These are phyloP conservation scores for Tadarida brasiliensis DNA, from an alignment of 2,797 vertebrate genomes.

Conservation along the genomic window DNA sequence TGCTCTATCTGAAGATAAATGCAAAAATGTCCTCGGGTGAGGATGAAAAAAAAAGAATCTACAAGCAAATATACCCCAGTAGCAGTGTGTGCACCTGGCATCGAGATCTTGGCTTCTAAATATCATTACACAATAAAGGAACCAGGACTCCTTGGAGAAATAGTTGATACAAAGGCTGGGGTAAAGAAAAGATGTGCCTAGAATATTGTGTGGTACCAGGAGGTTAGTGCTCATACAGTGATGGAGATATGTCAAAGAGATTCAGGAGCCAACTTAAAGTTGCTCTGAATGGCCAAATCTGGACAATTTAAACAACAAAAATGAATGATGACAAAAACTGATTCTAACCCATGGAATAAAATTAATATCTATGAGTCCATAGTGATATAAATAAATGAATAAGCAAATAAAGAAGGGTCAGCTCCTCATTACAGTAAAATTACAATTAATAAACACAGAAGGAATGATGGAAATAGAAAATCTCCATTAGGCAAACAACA, in stretches of 20 bases:
- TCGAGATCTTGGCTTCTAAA: constrained; percentile 21
- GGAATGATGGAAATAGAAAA: constrained; percentile 44
- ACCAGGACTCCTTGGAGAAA: not conserved
- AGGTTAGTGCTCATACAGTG: not conserved
- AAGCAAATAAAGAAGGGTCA: not conserved
- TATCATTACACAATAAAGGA: constrained; percentile 1
- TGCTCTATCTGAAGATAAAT: no score
- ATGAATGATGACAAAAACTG: not conserved
- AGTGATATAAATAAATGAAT: not conserved
- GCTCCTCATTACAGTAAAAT: constrained; percentile 14
- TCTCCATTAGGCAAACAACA: constrained; percentile 8
- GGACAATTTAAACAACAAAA: not conserved
- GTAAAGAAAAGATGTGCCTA: constrained; percentile 19
- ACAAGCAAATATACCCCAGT: not conserved
- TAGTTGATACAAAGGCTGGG: not conserved
- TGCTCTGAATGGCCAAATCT: not conserved
- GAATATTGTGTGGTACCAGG: not conserved
- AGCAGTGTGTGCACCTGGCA: not conserved
- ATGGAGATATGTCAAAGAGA: not conserved
- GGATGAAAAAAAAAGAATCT: no score
- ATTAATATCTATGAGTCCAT: not conserved
- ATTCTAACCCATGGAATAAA: constrained; percentile 32
- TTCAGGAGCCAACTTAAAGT: not conserved
- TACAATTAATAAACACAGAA: constrained; percentile 45
- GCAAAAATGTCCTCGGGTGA: no score